Percentiles rank a stretch among this genome's conserved stretches.
Conservation (phyloP, 1,140 invertebrate species). For the Formica exsecta region DNA sequence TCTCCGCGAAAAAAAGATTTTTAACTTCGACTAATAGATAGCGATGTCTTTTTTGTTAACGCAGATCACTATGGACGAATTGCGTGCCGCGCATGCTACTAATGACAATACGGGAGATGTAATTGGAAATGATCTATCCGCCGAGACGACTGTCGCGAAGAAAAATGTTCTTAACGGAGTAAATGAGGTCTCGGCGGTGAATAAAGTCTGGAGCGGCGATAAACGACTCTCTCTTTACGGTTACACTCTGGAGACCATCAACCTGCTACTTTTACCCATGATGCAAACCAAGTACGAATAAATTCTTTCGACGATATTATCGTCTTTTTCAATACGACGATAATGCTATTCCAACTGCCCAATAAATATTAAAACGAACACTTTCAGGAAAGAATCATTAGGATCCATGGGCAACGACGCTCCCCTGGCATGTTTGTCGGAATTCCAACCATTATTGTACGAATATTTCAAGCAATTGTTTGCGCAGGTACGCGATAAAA, state of each 20-base stretch:
- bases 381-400: slow-evolving; percentile 97
- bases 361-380: slow-evolving; percentile 33
- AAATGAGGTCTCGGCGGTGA: slow-evolving; percentile 83
- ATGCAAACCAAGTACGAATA: slow-evolving; percentile 95
- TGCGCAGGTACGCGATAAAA: slow-evolving; percentile 90
- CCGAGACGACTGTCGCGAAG: slow-evolving; percentile 71
- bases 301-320: slow-evolving; percentile 41
- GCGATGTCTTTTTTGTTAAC: background rate
- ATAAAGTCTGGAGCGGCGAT: slow-evolving; percentile 90
- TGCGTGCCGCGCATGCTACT: slow-evolving; percentile 86
- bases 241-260: slow-evolving; percentile 98
- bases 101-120: slow-evolving; percentile 46
- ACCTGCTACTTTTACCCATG: slow-evolving; percentile 98
- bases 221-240: slow-evolving; percentile 96
- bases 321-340: background rate
- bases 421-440: slow-evolving; percentile 97
- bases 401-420: slow-evolving; percentile 99
- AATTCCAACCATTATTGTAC: slow-evolving; percentile 97
- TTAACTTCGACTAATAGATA: background rate
- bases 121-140: slow-evolving; percentile 68
- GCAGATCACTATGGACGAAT: slow-evolving; percentile 90
- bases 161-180: slow-evolving; percentile 68
- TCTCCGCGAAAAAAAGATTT: too few species aligned
- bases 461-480: slow-evolving; percentile 99
- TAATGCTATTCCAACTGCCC: background rate